Evolutionary conservation across 2,888 invertebrate genomes (phyloP).

Genomic region (Andrena camellia): DNA sequence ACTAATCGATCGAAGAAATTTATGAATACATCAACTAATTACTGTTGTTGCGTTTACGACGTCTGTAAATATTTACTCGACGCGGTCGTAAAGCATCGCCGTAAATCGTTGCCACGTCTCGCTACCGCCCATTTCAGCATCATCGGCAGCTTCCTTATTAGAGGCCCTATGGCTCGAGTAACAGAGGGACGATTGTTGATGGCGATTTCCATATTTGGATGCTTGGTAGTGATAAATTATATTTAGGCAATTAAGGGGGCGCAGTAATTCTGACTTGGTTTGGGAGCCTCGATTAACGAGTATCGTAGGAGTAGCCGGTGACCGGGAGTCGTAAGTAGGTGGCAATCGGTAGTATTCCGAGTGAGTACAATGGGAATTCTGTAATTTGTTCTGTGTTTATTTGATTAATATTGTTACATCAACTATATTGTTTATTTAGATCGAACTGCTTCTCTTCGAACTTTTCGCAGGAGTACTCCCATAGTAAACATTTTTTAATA

Average conservation of each 20-base stretch:
- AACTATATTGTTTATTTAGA: background rate
- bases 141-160: constrained; percentile 48
- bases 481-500: too few species aligned
- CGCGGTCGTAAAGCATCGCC: constrained; percentile 36
- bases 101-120: constrained; percentile 35
- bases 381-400: background rate
- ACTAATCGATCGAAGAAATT: constrained; percentile 39
- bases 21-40: constrained; percentile 53
- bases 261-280: constrained; percentile 16
- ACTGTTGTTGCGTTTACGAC: constrained; percentile 45
- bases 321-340: background rate
- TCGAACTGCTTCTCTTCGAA: background rate
- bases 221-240: constrained; percentile 12
- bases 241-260: constrained; percentile 26
- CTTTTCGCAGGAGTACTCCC: too few species aligned
- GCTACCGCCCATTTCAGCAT: constrained; percentile 26
- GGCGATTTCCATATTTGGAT: constrained; percentile 21
- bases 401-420: too few species aligned
- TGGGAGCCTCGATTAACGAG: constrained; percentile 42
- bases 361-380: background rate
- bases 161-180: background rate
- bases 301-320: constrained; percentile 30
- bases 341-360: constrained; percentile 22
- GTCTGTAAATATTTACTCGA: constrained; percentile 57
- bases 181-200: constrained; percentile 15